Percentiles rank a stretch among this genome's conserved stretches.
Evolutionary conservation across 2,888 invertebrate species (phyloP).

Genomic region (Pogonocherus hispidulus): DNA sequence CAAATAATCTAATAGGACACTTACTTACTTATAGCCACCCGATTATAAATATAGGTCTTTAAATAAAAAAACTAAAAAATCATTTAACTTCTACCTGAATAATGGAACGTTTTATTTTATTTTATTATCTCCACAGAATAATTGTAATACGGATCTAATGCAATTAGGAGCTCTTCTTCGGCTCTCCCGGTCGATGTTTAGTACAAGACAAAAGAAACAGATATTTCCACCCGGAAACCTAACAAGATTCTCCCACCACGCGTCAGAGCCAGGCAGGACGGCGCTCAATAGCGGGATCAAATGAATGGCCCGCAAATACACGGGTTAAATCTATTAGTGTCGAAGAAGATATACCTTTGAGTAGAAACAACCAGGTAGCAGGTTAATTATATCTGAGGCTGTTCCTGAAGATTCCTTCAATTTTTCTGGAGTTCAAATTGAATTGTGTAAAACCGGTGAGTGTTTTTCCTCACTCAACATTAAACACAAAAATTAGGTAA

Average conservation of each 20-base stretch:
- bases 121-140: too few relatives aligned
- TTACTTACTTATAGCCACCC: too few relatives aligned
- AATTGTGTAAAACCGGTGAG: too few relatives aligned
- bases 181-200: slow-evolving; percentile 32
- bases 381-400: neutral
- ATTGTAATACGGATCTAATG: slow-evolving; percentile 36
- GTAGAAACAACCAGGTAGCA: neutral
- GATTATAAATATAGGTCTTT: too few relatives aligned
- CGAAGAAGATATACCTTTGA: neutral
- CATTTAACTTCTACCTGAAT: too few relatives aligned
- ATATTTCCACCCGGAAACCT: slow-evolving; percentile 38
- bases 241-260: slow-evolving; percentile 20
- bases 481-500: too few relatives aligned
- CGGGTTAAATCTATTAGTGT: slow-evolving; percentile 7
- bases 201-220: slow-evolving; percentile 39
- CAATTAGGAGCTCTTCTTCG: slow-evolving; percentile 37
- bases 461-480: too few relatives aligned
- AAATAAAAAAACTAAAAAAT: too few relatives aligned
- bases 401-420: neutral
- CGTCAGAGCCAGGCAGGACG: slow-evolving; percentile 17
- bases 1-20: too few relatives aligned
- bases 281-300: slow-evolving; percentile 6
- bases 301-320: slow-evolving; percentile 9
- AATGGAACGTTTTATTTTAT: too few relatives aligned
- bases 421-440: neutral